Conservation (phyloP, 1,140 invertebrate genomes). For the Drosophila nebulosa region DNA sequence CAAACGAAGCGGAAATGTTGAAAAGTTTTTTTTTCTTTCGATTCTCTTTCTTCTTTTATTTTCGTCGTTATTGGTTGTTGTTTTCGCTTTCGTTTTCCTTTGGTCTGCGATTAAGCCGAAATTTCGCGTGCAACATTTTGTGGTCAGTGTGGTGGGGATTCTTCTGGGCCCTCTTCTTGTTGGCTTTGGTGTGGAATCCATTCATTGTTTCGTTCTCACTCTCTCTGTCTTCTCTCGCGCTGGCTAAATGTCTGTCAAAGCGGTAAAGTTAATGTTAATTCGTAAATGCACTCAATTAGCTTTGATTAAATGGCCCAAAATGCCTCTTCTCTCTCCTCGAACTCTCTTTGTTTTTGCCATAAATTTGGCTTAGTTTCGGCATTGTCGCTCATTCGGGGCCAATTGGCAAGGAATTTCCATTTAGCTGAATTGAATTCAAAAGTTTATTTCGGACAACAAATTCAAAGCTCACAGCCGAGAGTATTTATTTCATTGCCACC, state of each 20-base stretch:
- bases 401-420: background rate
- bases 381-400: background rate
- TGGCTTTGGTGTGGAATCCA: background rate
- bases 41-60: background rate
- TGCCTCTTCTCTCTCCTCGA: background rate
- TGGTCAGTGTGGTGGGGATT: conserved; percentile 25
- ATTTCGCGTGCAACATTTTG: conserved; percentile 31
- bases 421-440: background rate
- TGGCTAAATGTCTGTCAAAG: conserved; percentile 32
- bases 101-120: background rate
- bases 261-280: conserved; percentile 53
- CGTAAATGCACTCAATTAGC: conserved; percentile 50
- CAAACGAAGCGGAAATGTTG: conserved; percentile 29
- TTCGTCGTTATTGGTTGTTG: background rate
- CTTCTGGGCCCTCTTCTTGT: background rate
- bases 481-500: too few relatives aligned
- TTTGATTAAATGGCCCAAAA: conserved; percentile 49
- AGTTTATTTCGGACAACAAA: background rate
- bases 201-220: background rate
- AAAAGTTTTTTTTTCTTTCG: conserved; percentile 23
- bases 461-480: too few relatives aligned
- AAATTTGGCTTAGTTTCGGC: conserved; percentile 22
- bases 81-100: background rate
- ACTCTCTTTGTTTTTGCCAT: background rate
- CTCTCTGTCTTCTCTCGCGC: background rate